Conservation (phyloP, 2,113 vertebrate species). For the Cavia porcellus region DNA sequence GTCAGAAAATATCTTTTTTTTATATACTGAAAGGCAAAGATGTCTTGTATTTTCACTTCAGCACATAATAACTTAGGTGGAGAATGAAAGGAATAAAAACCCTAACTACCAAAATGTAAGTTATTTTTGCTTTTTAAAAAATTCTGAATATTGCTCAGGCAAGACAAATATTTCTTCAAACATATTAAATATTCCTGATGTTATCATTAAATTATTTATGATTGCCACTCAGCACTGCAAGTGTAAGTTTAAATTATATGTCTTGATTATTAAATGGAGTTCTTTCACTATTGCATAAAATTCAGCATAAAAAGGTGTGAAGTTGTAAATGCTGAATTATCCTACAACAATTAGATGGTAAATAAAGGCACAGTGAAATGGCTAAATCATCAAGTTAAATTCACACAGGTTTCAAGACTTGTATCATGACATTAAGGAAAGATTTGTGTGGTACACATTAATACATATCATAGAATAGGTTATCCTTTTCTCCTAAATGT, state of each 20-base stretch:
- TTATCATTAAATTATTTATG: conserved; percentile 63
- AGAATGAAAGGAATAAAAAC: conserved; percentile 47
- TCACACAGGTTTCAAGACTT: conserved; percentile 15
- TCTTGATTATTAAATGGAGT: conserved; percentile 48
- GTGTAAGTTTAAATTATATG: conserved; percentile 48
- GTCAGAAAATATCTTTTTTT: conserved; percentile 50
- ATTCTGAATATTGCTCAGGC: conserved; percentile 18
- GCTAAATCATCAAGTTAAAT: conserved; percentile 25
- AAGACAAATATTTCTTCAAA: conserved; percentile 62
- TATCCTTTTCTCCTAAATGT: conserved; percentile 43
- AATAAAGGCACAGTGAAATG: conserved; percentile 38
- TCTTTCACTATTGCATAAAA: conserved; percentile 49
- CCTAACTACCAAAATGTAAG: conserved; percentile 57
- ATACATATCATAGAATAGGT: conserved; percentile 14
- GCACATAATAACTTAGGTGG: conserved; percentile 10
- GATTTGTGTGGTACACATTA: background rate
- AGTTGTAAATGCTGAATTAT: conserved; percentile 11
- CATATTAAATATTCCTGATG: conserved; percentile 29
- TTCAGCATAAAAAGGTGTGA: background rate
- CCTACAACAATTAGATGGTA: conserved; percentile 41
- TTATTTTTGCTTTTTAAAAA: background rate
- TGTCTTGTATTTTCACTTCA: conserved; percentile 51
- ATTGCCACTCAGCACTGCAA: conserved; percentile 3
- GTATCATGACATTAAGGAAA: conserved; percentile 20
- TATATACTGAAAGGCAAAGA: conserved; percentile 17